Evolutionary conservation across 1,140 invertebrate genomes (phyloP), one percentile per base, ranked within the genome.

Genomic region (Scaptomyza hsui): DNA sequence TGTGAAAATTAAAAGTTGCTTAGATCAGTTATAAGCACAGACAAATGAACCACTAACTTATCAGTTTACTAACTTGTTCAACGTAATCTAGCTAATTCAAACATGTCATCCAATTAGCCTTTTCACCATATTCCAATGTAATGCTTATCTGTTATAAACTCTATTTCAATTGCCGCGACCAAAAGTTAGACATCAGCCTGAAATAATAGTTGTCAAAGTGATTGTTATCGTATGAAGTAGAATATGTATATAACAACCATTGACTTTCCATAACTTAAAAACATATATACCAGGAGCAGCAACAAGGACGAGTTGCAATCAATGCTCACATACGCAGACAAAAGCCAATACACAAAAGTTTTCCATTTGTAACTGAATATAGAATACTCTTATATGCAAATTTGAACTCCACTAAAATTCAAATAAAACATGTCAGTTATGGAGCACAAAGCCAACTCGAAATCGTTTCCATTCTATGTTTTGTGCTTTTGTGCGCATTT

Each of bases 401-500:
- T 89, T 74, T 41, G 16, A 24, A 26, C 19, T 21, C 9, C 49
- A 56, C 51, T 32, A 42, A 39, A 60, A 18, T 41, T 29, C 1
- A 65, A 64, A 47, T 44, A 73, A 62, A 59, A 56, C 26, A 49
- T 52, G 61, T 60, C 71, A 67, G 48, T 37, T 37, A 37, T 37
- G 12, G 32, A 37, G 32, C 12, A 37, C 32, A 37, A 37, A 4
- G 32, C 32, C 12, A 37, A 48, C 35, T 56, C 12, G 6, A 57
- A 45, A 56, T 64, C 45, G 29, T 15, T 68, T 75, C 47, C 12
- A 73, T 70, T 47, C 62, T 65, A 35, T 63, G 73, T 63, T 70
- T 37, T 64, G 68, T 56, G 71, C 77, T 83, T 81, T 89, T 85
- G 85, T 89, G 60, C 24, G 76, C 71, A 89, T 89, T 89, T 89